Conservation (phyloP, 1,140 invertebrate species). For the Psilanteris sp. region DNA sequence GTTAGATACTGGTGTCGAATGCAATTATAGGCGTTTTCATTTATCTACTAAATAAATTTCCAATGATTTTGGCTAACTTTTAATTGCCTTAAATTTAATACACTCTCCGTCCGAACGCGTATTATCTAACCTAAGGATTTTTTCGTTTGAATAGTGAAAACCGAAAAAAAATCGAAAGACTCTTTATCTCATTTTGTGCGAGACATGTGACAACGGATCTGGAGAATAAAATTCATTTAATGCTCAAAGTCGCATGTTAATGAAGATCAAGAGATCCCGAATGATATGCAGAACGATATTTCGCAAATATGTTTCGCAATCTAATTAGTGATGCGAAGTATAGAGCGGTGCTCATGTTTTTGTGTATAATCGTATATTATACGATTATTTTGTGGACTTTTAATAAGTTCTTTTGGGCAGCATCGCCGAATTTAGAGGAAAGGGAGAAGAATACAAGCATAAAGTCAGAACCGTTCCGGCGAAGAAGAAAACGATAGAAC, state of each 20-base stretch:
- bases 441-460: conserved; percentile 1
- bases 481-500: conserved; percentile 5
- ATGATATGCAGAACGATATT: conserved; percentile 62
- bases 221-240: conserved; percentile 65
- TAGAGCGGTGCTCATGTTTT: conserved; percentile 58
- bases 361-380: conserved; percentile 63
- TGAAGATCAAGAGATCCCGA: conserved; percentile 66
- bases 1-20: too few species aligned
- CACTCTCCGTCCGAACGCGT: too few species aligned
- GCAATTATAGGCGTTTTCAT: too few species aligned
- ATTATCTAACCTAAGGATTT: too few species aligned
- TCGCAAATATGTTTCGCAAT: conserved; percentile 63
- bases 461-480: not conserved
- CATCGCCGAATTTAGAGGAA: conserved; percentile 34
- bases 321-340: conserved; percentile 64
- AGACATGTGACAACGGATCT: conserved; percentile 62
- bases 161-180: conserved; percentile 21
- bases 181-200: conserved; percentile 61
- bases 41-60: too few species aligned
- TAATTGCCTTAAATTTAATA: too few species aligned
- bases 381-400: conserved; percentile 60
- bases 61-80: too few species aligned
- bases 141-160: conserved; percentile 4
- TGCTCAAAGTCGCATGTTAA: conserved; percentile 62
- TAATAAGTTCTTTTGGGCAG: conserved; percentile 22